These are phyloP conservation scores for Semotilus atromaculatus DNA, from an alignment of 2,797 vertebrate species.

Conservation along the genomic window DNA sequence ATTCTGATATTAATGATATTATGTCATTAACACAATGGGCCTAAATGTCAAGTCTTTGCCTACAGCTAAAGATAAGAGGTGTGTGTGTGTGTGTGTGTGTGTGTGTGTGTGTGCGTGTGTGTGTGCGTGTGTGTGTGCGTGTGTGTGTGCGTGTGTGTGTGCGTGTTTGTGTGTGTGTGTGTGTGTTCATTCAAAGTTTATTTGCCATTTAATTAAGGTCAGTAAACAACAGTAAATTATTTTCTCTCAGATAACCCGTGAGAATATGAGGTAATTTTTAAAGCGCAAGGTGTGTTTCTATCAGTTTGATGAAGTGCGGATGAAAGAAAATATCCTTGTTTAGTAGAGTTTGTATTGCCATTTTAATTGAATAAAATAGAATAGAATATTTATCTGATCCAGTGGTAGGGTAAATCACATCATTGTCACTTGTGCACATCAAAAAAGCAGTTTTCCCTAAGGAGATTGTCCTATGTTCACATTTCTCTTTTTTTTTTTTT, in stretches of 20 bases:
- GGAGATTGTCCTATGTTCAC: too few species aligned
- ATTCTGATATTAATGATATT: not conserved
- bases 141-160: too few species aligned
- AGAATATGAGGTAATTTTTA: conserved; percentile 19
- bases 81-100: conserved; percentile 1
- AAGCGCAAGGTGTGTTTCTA: not conserved
- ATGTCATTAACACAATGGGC: not conserved
- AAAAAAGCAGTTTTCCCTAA: too few species aligned
- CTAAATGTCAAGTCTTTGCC: conserved; percentile 1
- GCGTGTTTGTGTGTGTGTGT: too few species aligned
- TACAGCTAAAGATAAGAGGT: conserved; percentile 5
- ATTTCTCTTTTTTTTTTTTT: too few species aligned
- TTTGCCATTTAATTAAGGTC: conserved; percentile 53
- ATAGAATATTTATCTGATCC: not conserved
- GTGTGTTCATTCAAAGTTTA: conserved; percentile 39
- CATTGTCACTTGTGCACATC: too few species aligned
- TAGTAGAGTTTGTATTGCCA: not conserved
- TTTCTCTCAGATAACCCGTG: conserved; percentile 33
- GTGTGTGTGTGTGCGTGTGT: conserved; percentile 2
- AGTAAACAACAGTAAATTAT: conserved; percentile 44
- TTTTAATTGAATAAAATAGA: not conserved
- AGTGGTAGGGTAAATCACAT: not conserved
- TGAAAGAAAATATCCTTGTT: not conserved
- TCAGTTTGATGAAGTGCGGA: conserved; percentile 16
- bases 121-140: not conserved